phyloP scores from a whole-genome alignment of 2,888 invertebrate genomes.

The Idaea straminata region DNA sequence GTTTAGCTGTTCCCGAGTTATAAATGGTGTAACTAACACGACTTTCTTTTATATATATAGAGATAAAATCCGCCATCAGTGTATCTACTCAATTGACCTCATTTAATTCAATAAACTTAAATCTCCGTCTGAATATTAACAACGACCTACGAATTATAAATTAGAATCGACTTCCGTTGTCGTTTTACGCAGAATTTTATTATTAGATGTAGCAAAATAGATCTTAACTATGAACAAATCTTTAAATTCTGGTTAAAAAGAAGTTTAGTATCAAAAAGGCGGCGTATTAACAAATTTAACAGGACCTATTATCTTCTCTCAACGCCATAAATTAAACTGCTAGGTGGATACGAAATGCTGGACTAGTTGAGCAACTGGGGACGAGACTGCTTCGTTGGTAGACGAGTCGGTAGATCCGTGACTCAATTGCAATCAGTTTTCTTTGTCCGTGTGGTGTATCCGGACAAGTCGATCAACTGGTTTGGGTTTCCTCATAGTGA shows the following conservation, averaged over 20 bases:
- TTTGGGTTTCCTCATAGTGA: conserved; percentile 38
- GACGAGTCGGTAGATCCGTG: conserved; percentile 34
- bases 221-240: conserved; percentile 6
- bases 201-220: conserved; percentile 7
- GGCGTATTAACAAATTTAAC: conserved; percentile 66
- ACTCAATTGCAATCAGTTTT: conserved; percentile 66
- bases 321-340: conserved; percentile 73
- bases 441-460: conserved; percentile 63
- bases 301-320: conserved; percentile 69
- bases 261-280: conserved; percentile 42
- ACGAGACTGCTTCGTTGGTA: conserved; percentile 35
- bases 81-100: conserved; percentile 8
- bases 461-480: conserved; percentile 46
- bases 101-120: conserved; percentile 17
- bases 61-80: background rate
- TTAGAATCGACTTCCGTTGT: conserved; percentile 14
- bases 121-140: conserved; percentile 16
- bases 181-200: conserved; percentile 9
- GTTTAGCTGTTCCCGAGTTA: too few relatives aligned
- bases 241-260: conserved; percentile 11
- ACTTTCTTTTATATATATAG: too few relatives aligned
- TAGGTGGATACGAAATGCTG: conserved; percentile 50
- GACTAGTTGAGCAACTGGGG: conserved; percentile 41
- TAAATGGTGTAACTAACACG: too few relatives aligned
- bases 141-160: conserved; percentile 15